Evolutionary conservation across 2,888 invertebrate genomes (phyloP).

Genomic region (Callyntrura sp.): DNA sequence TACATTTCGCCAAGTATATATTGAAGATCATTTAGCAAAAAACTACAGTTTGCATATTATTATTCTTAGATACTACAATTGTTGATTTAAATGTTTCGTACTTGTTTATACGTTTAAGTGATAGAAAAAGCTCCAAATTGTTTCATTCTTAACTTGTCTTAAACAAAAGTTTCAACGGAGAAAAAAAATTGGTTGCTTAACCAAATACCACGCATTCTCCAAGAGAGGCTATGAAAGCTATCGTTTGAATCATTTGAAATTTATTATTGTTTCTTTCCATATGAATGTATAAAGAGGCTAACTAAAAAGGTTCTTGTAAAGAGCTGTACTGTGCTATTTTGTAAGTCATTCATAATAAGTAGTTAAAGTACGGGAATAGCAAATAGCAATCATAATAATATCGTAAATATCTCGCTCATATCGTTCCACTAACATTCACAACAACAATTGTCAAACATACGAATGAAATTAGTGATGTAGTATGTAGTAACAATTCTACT

Average conservation of each 20-base stretch:
- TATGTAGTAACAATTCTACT: slow-evolving; percentile 40
- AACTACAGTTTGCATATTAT: slow-evolving; percentile 4
- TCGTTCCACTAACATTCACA: slow-evolving; percentile 62
- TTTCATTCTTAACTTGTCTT: slow-evolving; percentile 23
- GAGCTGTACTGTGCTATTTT: slow-evolving; percentile 1
- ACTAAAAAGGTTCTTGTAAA: slow-evolving; percentile 39
- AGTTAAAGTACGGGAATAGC: slow-evolving; percentile 46
- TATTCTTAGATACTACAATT: background rate
- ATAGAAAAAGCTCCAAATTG: slow-evolving; percentile 62
- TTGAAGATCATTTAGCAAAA: slow-evolving; percentile 37
- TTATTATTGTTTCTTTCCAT: background rate
- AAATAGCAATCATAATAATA: slow-evolving; percentile 44
- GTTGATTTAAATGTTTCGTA: slow-evolving; percentile 34
- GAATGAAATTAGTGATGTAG: slow-evolving; percentile 41
- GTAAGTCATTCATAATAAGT: background rate
- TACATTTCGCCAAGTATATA: background rate
- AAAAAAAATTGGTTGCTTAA: background rate
- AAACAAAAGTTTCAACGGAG: slow-evolving; percentile 24
- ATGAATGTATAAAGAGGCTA: slow-evolving; percentile 43
- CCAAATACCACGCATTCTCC: background rate
- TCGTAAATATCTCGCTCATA: slow-evolving; percentile 68
- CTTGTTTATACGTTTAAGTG: background rate
- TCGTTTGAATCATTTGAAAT: slow-evolving; percentile 28
- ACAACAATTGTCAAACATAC: slow-evolving; percentile 68
- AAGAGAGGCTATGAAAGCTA: slow-evolving; percentile 11